Percentiles rank a stretch among this genome's conserved stretches.
phyloP scores from a whole-genome alignment of 2,888 invertebrate species.

The Rhagium mordax region DNA sequence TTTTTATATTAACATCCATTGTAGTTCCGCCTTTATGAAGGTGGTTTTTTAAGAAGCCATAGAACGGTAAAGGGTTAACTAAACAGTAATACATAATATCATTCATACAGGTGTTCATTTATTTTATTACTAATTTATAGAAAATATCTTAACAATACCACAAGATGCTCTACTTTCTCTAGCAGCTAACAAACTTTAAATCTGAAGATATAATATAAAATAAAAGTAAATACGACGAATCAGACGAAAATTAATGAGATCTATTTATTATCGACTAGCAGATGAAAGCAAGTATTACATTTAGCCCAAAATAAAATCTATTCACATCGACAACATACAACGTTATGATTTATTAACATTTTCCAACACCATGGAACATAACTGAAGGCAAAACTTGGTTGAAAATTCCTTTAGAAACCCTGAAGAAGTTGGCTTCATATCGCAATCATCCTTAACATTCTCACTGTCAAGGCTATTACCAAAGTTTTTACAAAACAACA shows the following conservation, averaged over 20 bases:
- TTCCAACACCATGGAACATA: conserved; percentile 70
- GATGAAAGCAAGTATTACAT: conserved; percentile 31
- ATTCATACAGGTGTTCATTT: not conserved
- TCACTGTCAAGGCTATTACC: conserved; percentile 65
- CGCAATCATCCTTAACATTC: conserved; percentile 56
- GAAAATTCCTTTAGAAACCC: conserved; percentile 69
- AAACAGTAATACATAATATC: not conserved
- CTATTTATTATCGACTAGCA: conserved; percentile 37
- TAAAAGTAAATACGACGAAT: conserved; percentile 34
- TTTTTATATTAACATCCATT: too few relatives aligned
- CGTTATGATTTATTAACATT: conserved; percentile 67
- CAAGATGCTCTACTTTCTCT: not conserved
- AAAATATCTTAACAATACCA: not conserved
- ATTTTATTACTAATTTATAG: not conserved
- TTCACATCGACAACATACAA: conserved; percentile 3
- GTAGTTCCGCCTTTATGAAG: too few relatives aligned
- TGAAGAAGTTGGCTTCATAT: conserved; percentile 63
- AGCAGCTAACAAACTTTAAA: not conserved
- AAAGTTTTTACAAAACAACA: conserved; percentile 70
- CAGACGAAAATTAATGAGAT: conserved; percentile 43
- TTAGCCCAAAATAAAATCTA: conserved; percentile 7
- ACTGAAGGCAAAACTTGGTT: conserved; percentile 70
- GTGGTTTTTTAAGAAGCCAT: too few relatives aligned
- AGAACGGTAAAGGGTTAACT: too few relatives aligned
- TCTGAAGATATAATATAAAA: conserved; percentile 27